Evolutionary conservation across 2,888 invertebrate genomes (phyloP).

Genomic region (Nipponacmea schrenckii): DNA sequence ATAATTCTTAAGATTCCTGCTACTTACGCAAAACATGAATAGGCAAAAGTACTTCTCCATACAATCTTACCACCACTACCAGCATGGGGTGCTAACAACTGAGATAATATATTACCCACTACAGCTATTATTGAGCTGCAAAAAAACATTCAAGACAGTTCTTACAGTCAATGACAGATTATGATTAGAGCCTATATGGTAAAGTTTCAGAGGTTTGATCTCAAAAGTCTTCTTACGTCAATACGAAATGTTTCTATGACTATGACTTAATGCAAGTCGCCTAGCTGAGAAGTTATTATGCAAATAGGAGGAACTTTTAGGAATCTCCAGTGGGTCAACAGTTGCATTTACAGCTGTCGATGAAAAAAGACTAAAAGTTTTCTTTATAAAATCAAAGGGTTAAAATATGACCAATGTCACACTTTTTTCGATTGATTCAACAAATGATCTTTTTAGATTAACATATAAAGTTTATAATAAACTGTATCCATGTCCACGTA

Average conservation of each 20-base stretch:
- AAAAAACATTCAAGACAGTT: conserved; percentile 15
- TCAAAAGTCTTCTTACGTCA: background rate
- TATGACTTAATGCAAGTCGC: too few relatives aligned
- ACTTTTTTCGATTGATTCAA: too few relatives aligned
- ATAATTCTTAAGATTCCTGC: background rate
- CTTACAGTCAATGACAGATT: background rate
- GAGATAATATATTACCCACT: conserved; percentile 52
- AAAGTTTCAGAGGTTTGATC: background rate
- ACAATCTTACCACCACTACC: conserved; percentile 40
- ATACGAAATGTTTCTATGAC: background rate
- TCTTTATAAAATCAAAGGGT: too few relatives aligned
- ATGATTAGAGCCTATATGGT: background rate
- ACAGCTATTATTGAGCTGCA: conserved; percentile 51
- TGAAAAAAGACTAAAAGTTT: too few relatives aligned
- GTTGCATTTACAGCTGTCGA: too few relatives aligned
- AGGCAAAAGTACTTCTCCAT: conserved; percentile 55
- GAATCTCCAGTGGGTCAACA: too few relatives aligned
- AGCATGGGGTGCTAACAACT: conserved; percentile 48
- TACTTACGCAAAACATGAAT: conserved; percentile 53
- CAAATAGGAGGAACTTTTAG: too few relatives aligned
- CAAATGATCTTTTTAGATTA: too few relatives aligned
- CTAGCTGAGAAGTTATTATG: too few relatives aligned
- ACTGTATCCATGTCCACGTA: too few relatives aligned
- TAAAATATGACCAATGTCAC: too few relatives aligned
- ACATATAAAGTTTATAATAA: too few relatives aligned